Evolutionary conservation across 2,888 invertebrate species (phyloP).

Genomic region (Lasioglossum lativentre): DNA sequence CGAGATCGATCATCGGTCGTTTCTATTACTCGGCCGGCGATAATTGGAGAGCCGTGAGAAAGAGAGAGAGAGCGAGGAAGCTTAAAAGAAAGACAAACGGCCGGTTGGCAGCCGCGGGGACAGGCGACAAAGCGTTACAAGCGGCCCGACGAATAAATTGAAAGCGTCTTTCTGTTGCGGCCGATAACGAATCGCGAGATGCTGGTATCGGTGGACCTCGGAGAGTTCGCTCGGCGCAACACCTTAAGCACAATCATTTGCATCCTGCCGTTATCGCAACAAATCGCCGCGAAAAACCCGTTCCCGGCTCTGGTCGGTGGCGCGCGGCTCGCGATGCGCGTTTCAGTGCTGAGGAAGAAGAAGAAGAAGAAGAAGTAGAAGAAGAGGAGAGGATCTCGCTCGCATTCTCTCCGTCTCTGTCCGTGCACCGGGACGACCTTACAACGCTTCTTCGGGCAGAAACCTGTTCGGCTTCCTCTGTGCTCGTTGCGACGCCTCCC

Average conservation of each 20-base stretch:
- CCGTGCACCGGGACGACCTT: slow-evolving; percentile 78
- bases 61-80: not conserved
- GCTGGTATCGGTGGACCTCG: slow-evolving; percentile 12
- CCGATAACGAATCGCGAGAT: slow-evolving; percentile 56
- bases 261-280: slow-evolving; percentile 69
- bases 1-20: not conserved
- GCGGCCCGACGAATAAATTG: slow-evolving; percentile 42
- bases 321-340: not conserved
- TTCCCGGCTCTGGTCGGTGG: slow-evolving; percentile 34
- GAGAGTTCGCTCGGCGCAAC: slow-evolving; percentile 42
- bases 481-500: slow-evolving; percentile 77
- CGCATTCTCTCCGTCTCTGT: slow-evolving; percentile 8
- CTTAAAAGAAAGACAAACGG: slow-evolving; percentile 3
- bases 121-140: slow-evolving; percentile 49
- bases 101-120: not conserved
- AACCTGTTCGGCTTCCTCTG: slow-evolving; percentile 82
- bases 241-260: slow-evolving; percentile 69
- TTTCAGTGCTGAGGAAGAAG: not conserved
- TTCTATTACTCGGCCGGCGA: not conserved
- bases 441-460: slow-evolving; percentile 76
- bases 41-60: not conserved
- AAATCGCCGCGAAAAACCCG: slow-evolving; percentile 67
- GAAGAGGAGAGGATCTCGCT: not conserved
- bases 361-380: not conserved
- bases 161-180: slow-evolving; percentile 4